Evolutionary conservation across 2,113 vertebrate genomes (phyloP).

Genomic region (Neodontobutis hainanensis): DNA sequence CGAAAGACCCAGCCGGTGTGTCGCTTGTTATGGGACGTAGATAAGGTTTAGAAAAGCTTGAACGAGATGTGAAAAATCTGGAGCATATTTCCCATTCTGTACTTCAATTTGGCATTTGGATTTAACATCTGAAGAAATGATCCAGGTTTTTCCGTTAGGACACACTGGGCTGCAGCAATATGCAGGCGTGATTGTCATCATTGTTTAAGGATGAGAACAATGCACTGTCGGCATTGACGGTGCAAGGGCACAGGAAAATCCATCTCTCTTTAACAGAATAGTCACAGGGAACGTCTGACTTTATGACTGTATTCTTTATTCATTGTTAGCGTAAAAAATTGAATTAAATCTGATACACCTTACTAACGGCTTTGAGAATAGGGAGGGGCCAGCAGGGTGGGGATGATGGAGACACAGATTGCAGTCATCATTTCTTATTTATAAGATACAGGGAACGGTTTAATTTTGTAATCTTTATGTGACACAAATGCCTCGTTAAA

Average conservation of each 20-base stretch:
- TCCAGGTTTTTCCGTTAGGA: neutral
- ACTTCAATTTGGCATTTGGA: too few relatives aligned
- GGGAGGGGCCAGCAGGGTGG: slow-evolving; percentile 58
- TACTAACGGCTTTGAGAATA: neutral
- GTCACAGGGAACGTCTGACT: too few relatives aligned
- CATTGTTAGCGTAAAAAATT: neutral
- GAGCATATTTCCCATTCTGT: neutral
- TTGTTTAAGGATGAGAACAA: slow-evolving; percentile 59
- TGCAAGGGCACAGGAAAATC: neutral
- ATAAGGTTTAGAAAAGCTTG: neutral
- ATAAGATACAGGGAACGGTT: slow-evolving; percentile 8
- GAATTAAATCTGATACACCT: neutral
- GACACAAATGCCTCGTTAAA: neutral
- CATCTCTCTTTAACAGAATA: neutral
- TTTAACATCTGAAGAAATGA: too few relatives aligned
- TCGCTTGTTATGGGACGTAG: slow-evolving; percentile 1
- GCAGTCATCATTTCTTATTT: slow-evolving; percentile 47
- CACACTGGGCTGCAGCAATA: slow-evolving; percentile 6
- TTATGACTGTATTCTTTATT: neutral
- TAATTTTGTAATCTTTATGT: neutral
- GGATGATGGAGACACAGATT: slow-evolving; percentile 41
- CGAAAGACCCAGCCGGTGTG: neutral
- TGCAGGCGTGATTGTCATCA: slow-evolving; percentile 22
- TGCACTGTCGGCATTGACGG: slow-evolving; percentile 14
- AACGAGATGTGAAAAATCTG: too few relatives aligned